A percentile compares a stretch with the other conserved stretches of the same genome.
Evolutionary conservation across 2,113 vertebrate species (phyloP).

Genomic region (Clarias magur): DNA sequence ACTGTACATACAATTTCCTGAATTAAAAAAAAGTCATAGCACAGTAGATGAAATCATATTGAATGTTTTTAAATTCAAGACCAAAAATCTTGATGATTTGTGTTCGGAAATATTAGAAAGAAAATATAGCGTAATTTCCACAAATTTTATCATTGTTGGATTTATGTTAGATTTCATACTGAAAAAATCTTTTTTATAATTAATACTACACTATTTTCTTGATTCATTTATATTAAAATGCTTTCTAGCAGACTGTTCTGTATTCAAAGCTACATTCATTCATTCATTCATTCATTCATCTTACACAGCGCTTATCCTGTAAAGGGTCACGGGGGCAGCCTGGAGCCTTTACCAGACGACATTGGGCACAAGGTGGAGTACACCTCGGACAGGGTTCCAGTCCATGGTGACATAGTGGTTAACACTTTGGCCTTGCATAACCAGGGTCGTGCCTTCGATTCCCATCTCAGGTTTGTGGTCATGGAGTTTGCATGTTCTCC

Average conservation of each 20-base stretch:
- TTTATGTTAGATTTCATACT: background rate
- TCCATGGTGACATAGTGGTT: too few relatives aligned
- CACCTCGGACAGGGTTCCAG: too few relatives aligned
- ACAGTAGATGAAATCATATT: background rate
- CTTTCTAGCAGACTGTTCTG: background rate
- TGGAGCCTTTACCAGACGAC: too few relatives aligned
- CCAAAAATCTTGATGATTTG: background rate
- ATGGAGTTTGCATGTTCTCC: too few relatives aligned
- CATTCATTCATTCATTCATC: too few relatives aligned
- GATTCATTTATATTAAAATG: background rate
- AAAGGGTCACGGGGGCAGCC: too few relatives aligned
- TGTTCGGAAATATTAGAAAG: background rate
- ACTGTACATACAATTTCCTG: background rate
- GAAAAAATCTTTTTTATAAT: background rate
- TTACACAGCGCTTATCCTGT: too few relatives aligned
- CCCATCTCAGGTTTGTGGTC: too few relatives aligned
- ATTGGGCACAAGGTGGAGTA: too few relatives aligned
- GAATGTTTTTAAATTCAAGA: background rate
- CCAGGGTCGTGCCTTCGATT: too few relatives aligned
- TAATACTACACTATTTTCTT: background rate
- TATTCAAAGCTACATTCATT: background rate
- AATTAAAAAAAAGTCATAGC: background rate
- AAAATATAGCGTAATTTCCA: background rate
- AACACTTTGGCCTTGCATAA: too few relatives aligned
- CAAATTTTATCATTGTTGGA: background rate